Conservation (phyloP, 2,888 invertebrate species). For the Stegophylla sp. region DNA sequence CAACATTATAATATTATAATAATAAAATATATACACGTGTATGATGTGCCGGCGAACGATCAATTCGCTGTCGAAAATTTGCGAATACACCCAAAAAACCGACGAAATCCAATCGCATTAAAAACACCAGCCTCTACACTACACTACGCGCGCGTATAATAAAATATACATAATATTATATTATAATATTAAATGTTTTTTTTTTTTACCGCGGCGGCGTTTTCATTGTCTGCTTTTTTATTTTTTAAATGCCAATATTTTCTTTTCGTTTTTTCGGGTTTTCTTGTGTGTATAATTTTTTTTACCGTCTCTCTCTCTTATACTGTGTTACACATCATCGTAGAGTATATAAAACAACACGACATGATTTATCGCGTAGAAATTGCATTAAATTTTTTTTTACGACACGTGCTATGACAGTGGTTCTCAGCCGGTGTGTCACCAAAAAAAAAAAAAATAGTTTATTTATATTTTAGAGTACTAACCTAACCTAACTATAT, state of each 20-base stretch:
- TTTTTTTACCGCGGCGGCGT: no score
- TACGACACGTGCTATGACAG: neutral
- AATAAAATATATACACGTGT: no score
- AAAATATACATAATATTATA: no score
- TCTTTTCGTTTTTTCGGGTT: neutral
- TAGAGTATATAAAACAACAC: neutral
- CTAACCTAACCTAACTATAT: no score
- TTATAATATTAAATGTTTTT: no score
- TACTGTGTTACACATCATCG: neutral
- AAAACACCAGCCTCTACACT: neutral
- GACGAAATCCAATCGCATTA: neutral
- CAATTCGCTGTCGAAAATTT: neutral
- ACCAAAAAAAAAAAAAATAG: neutral
- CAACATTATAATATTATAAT: no score
- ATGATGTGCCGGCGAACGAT: neutral
- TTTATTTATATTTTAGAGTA: no score
- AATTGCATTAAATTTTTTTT: conserved; percentile 11
- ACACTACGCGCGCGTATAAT: no score
- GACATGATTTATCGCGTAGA: conserved; percentile 32
- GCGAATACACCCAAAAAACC: neutral
- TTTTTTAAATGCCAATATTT: neutral
- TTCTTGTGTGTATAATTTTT: neutral
- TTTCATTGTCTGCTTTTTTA: neutral
- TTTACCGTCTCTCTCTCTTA: neutral
- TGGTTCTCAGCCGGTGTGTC: neutral